Base-by-base conservation (phyloP, 2,113 vertebrate genomes). In the Chlorodrepanis virens region DNA sequence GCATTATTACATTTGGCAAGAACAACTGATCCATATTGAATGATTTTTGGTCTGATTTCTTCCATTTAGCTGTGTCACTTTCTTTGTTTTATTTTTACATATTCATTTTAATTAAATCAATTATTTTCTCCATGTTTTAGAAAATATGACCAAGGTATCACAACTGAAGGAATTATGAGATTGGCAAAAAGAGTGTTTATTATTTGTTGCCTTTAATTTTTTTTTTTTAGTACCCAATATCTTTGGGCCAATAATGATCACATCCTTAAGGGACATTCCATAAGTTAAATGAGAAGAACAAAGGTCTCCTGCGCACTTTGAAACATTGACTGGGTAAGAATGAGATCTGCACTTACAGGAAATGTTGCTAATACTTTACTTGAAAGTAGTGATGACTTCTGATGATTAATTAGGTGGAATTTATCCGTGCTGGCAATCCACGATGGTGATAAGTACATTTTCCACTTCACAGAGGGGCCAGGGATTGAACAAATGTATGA, bases 331-430 rank as follows among this genome's bases (percentile, higher is more conserved):
- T 83, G 59, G 16, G 42, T 8, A 89, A 45, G 24, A 87, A 70
- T 7, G 42, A 31, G 67, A 87, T 93, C 63, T 63, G 35, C 59
- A 50, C 42, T 95, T 93, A 95, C 70, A 93, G 90, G 78, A 95
- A 96, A 83, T 2, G 5, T n/a, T 93, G 59, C 68, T 91, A 45
- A 87, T 52, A 71, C n/a, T 88, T 90, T 39, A 79, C 85, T 83
- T 93, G 64, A 68, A 87, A 88, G 85, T 11, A 83, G 33, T 37
- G 57, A 87, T 33, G 59, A 47, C 20, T 89, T 74, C 44, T 83
- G 24, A 77, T 52, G 42, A 90, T 87, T 25, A 92, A 69, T 80
- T 83, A 77, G 64, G 60, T 47, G 52, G 33, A 83, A 88, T 83
- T 90, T 47, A 94, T 91, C 71, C 68, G 60, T 80, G 45, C 59